Evolutionary conservation across 30 jellyfish, hydroid and myxozoan species (phyloP), one percentile per base, ranked within the genome.

Genomic region (Chironex yamaguchii): DNA sequence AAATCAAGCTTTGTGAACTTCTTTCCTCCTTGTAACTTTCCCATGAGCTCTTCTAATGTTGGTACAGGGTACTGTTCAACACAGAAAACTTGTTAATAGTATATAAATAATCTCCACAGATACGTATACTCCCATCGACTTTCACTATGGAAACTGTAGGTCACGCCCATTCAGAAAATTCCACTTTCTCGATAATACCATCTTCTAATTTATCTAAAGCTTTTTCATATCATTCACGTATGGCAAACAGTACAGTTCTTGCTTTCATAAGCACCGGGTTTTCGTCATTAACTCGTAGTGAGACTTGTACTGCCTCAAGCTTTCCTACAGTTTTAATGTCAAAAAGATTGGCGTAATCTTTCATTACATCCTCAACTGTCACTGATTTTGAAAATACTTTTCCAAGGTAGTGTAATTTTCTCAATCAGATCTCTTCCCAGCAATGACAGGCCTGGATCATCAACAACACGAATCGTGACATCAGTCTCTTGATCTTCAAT

Each of bases 1-100:
- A 75, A 42, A 64, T 81, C 92, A 51, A 81, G 81, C 78, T 63
- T 81, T 42, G 89, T 81, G 79, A 66, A 81, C 87, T 29, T 42
- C 28, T 65, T 49, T n/a, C 79, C 86, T 34, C 86, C 92, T n/a
- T 34, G 20, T 22, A 81, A 36, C 36, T 58, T 79, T 54, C 70
- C 67, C 70, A 79, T 29, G 68, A 79, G 84, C 67, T 79, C 83
- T 63, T 79, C 90, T 29, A 62, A 1, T 33, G 85, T 79, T 79
- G 88, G 81, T 49, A 76, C 52, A n/a, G 90, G 90, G 28, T 62
- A 79, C 68, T 62, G 67, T 22, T 79, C 85, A 34, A 34, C 13
- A 71, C 35, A 71, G 42, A 23, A 62, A 42, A 34, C 85, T 71
- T 34, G 58, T 35, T 27, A 51, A 2, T 75, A 42, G 30, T 76